Conservation (phyloP, 2,113 vertebrate species). For the Kryptolebias marmoratus region DNA sequence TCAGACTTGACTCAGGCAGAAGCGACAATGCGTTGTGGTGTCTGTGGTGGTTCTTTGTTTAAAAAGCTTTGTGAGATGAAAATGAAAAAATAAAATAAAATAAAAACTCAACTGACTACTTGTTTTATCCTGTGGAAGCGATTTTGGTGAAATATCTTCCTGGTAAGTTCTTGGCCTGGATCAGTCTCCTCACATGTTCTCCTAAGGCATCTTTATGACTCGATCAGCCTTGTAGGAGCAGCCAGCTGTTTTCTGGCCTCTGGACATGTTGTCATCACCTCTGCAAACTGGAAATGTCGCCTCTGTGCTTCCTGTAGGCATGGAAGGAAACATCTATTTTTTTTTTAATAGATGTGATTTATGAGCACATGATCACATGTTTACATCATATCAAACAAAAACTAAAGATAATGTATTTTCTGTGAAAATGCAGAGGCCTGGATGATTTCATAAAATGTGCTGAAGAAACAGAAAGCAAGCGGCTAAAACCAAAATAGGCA, state of each 20-base stretch:
- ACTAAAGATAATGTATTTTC: background rate
- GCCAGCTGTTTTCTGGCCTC: conserved; percentile 28
- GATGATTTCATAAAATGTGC: too few species aligned
- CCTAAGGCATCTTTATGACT: conserved; percentile 16
- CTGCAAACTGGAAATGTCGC: background rate
- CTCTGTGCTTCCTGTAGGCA: conserved; percentile 8
- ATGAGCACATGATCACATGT: background rate
- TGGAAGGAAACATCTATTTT: too few species aligned
- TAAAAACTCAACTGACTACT: too few species aligned
- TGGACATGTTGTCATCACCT: conserved; percentile 23
- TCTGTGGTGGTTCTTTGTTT: too few species aligned
- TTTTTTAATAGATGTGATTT: conserved; percentile 10
- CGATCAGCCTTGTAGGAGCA: conserved; percentile 27
- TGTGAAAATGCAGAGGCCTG: too few species aligned
- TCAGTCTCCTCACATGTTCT: conserved; percentile 13
- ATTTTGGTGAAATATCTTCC: background rate
- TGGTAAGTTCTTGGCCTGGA: conserved; percentile 10
- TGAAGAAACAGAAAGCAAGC: too few species aligned
- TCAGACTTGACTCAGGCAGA: background rate
- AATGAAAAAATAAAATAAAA: too few species aligned
- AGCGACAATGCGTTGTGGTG: background rate
- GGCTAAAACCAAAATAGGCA: background rate
- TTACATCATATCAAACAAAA: background rate
- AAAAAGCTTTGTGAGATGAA: too few species aligned
- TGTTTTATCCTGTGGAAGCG: conserved; percentile 1